phyloP scores from a whole-genome alignment of 2,797 vertebrate genomes.

The Ispidina picta region DNA sequence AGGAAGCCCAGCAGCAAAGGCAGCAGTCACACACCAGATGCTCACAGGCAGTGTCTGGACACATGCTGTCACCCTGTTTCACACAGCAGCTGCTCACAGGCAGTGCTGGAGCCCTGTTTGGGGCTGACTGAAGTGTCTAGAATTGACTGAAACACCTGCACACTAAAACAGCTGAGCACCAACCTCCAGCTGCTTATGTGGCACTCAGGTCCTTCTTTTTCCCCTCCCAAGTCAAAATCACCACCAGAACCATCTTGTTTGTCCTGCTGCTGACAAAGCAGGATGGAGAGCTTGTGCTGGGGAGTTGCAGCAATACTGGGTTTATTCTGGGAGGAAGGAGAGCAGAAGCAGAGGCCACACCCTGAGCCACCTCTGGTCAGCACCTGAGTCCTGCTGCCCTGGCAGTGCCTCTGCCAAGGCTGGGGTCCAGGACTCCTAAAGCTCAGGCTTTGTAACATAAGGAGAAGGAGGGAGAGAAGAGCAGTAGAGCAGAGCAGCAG shows the following conservation, averaged over 20 bases:
- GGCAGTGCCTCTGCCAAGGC: rapidly evolving
- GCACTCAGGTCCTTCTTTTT: background rate
- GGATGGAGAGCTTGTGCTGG: background rate
- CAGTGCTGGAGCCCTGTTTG: too few species aligned
- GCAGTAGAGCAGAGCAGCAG: background rate
- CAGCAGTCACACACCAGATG: constrained; percentile 12
- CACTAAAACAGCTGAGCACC: background rate
- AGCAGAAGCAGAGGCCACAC: background rate
- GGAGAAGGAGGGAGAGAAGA: background rate
- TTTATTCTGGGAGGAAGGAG: background rate
- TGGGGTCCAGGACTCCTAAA: rapidly evolving
- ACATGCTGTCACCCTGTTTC: background rate
- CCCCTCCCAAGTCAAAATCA: background rate
- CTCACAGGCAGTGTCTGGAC: background rate
- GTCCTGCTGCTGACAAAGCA: background rate
- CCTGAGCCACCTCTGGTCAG: background rate
- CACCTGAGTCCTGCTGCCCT: background rate
- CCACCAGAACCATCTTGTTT: background rate
- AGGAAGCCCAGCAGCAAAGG: background rate
- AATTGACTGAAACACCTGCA: background rate
- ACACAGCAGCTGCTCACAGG: too few species aligned
- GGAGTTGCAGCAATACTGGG: background rate
- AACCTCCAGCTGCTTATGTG: rapidly evolving
- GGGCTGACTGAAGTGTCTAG: background rate
- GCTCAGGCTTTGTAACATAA: background rate